A percentile compares a stretch with the other conserved stretches of the same genome.
phyloP scores from a whole-genome alignment of 1,140 invertebrate genomes.

The Heliconius himera region DNA sequence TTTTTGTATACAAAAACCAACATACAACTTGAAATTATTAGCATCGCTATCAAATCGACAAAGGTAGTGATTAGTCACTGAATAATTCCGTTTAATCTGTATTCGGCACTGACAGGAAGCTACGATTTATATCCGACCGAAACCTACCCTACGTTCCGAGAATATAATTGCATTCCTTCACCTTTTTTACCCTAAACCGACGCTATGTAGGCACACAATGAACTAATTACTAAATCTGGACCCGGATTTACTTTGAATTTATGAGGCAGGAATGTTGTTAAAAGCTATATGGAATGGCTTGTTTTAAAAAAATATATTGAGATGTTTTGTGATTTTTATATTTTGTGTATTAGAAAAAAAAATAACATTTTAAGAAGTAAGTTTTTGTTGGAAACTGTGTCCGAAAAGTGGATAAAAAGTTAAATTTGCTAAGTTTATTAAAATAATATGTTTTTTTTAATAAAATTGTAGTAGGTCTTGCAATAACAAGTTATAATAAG shows the following conservation, averaged over 20 bases:
- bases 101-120: conserved; percentile 32
- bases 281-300: conserved; percentile 42
- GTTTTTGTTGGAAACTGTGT: too few species aligned
- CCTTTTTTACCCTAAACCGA: conserved; percentile 45
- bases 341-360: neutral
- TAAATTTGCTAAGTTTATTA: too few species aligned
- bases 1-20: too few species aligned
- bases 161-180: conserved; percentile 44
- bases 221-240: conserved; percentile 47
- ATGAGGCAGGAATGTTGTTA: conserved; percentile 57
- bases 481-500: too few species aligned
- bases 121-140: conserved; percentile 34
- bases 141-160: conserved; percentile 36
- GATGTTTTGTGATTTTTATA: neutral
- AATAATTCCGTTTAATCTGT: conserved; percentile 40
- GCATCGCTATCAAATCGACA: neutral
- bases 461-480: too few species aligned
- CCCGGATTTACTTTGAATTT: conserved; percentile 50
- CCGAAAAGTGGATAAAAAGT: too few species aligned
- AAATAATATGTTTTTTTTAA: too few species aligned
- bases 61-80: neutral
- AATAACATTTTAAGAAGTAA: too few species aligned
- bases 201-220: conserved; percentile 40
- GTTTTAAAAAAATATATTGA: conserved; percentile 1
- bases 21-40: neutral